A percentile compares a stretch with the other conserved stretches of the same genome.
These are phyloP conservation scores for Lordiphosa andalusiaca DNA, from an alignment of 2,888 invertebrate genomes.

Conservation along the genomic window DNA sequence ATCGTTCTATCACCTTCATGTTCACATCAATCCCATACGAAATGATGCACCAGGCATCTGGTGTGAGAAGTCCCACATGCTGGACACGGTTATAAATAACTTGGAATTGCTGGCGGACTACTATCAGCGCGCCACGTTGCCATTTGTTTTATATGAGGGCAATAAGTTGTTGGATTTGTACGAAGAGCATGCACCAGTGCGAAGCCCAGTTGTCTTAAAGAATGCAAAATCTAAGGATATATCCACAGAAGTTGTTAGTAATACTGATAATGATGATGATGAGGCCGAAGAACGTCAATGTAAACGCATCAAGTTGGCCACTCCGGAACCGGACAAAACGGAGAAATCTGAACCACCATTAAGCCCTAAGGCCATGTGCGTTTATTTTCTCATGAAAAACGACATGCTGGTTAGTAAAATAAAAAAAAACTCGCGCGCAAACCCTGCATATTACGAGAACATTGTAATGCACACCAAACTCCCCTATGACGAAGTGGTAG, in stretches of 20 bases:
- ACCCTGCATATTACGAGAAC: too few relatives aligned
- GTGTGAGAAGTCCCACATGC: slow-evolving; percentile 92
- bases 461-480: too few relatives aligned
- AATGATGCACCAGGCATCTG: slow-evolving; percentile 91
- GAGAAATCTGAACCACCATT: slow-evolving; percentile 9
- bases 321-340: slow-evolving; percentile 30
- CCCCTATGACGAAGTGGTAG: too few relatives aligned
- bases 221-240: background rate
- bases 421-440: too few relatives aligned
- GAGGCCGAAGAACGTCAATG: slow-evolving; percentile 42
- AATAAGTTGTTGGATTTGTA: slow-evolving; percentile 86
- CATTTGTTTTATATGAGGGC: slow-evolving; percentile 89
- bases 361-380: slow-evolving; percentile 29
- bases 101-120: slow-evolving; percentile 90
- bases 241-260: slow-evolving; percentile 17
- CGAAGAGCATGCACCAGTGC: slow-evolving; percentile 71
- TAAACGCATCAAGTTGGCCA: slow-evolving; percentile 52
- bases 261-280: slow-evolving; percentile 33
- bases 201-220: slow-evolving; percentile 9
- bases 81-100: slow-evolving; percentile 94
- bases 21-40: slow-evolving; percentile 92
- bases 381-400: slow-evolving; percentile 5
- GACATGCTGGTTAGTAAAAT: too few relatives aligned
- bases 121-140: slow-evolving; percentile 90
- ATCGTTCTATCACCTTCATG: slow-evolving; percentile 97